A percentile compares a stretch with the other conserved stretches of the same genome.
These are phyloP conservation scores for Odontamblyopus lacepedii DNA, from an alignment of 2,797 vertebrate species.

Conservation along the genomic window DNA sequence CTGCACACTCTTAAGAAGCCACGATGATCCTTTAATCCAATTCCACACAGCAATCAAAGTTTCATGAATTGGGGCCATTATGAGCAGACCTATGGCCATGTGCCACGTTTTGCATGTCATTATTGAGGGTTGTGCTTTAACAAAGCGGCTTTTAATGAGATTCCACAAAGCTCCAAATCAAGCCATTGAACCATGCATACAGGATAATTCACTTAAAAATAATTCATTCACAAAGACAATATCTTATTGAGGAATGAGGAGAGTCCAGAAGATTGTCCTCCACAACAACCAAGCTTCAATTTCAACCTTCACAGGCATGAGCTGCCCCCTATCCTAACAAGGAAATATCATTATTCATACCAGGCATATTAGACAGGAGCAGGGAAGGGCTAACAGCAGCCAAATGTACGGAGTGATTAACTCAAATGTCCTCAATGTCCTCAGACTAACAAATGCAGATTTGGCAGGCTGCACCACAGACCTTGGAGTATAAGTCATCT, in stretches of 20 bases:
- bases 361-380: constrained; percentile 44
- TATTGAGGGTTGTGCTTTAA: constrained; percentile 57
- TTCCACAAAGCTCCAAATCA: constrained; percentile 71
- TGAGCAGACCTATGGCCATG: constrained; percentile 51
- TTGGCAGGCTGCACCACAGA: constrained; percentile 49
- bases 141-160: constrained; percentile 78
- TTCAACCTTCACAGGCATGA: constrained; percentile 70
- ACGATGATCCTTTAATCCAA: constrained; percentile 78
- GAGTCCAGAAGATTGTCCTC: constrained; percentile 54
- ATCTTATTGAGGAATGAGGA: constrained; percentile 38
- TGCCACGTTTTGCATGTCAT: constrained; percentile 67
- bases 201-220: constrained; percentile 74
- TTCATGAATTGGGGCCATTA: constrained; percentile 72
- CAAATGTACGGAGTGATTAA: constrained; percentile 65
- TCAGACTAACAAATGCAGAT: constrained; percentile 63
- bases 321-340: constrained; percentile 37
- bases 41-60: constrained; percentile 75
- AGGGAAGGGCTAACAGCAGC: constrained; percentile 30
- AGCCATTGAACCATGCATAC: constrained; percentile 55
- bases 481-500: constrained; percentile 43
- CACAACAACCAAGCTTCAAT: constrained; percentile 46
- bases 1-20: constrained; percentile 55
- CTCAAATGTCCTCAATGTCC: constrained; percentile 67
- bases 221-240: constrained; percentile 71
- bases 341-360: constrained; percentile 68